These are phyloP conservation scores for Spatula versicolor DNA, from an alignment of 2,797 vertebrate species.

Conservation along the genomic window DNA sequence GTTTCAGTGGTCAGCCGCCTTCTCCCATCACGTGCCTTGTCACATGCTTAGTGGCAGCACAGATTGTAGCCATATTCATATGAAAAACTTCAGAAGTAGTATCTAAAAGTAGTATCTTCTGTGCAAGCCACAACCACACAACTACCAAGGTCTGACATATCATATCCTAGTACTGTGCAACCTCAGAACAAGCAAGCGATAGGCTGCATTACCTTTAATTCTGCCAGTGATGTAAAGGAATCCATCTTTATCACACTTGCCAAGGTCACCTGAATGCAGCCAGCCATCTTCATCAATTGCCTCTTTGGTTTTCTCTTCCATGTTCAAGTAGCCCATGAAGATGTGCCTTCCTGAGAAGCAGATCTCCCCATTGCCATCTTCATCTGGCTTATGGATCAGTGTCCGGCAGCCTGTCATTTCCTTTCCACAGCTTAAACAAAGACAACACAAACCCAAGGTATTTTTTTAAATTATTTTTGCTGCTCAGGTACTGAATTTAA, in stretches of 20 bases:
- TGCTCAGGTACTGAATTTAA: background rate
- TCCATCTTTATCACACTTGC: conserved; percentile 82
- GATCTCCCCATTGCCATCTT: conserved; percentile 86
- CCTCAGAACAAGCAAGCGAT: background rate
- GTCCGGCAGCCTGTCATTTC: conserved; percentile 84
- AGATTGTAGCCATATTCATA: rapidly evolving
- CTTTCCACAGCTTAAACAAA: conserved; percentile 85
- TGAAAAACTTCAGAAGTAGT: background rate
- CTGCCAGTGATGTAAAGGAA: conserved; percentile 93
- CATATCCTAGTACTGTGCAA: rapidly evolving
- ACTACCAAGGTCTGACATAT: rapidly evolving
- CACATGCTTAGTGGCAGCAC: background rate
- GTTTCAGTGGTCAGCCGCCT: background rate
- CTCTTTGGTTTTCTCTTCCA: conserved; percentile 86
- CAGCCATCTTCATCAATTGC: conserved; percentile 88
- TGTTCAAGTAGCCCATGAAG: conserved; percentile 97
- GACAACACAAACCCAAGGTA: background rate
- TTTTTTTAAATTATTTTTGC: background rate
- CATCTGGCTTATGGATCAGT: conserved; percentile 81
- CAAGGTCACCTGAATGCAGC: conserved; percentile 94
- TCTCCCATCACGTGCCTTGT: background rate
- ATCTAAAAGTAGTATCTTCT: background rate
- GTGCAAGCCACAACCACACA: background rate
- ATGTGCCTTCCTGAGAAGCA: conserved; percentile 94
- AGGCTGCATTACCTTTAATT: conserved; percentile 87